Evolutionary conservation across 2,113 vertebrate genomes (phyloP).

Genomic region (Salvelinus alpinus): DNA sequence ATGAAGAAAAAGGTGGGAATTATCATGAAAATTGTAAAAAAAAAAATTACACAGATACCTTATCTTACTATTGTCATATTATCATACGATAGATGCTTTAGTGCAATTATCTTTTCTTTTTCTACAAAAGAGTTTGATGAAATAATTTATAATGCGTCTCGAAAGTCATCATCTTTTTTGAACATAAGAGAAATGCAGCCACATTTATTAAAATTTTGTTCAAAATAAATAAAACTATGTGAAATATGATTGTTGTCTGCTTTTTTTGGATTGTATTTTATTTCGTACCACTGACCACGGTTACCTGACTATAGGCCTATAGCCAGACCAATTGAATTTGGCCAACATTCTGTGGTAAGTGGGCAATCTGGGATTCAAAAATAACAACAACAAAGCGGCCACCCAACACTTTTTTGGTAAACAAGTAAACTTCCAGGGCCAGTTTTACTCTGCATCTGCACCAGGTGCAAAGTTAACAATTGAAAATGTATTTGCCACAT

Average conservation of each 20-base stretch:
- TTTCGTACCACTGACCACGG: no score
- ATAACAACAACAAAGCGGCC: no score
- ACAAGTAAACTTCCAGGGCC: no score
- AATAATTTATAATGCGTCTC: slow-evolving; percentile 79
- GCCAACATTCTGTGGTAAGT: no score
- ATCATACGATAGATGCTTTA: slow-evolving; percentile 80
- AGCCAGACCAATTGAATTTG: no score
- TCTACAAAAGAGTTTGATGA: slow-evolving; percentile 79
- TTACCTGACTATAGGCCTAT: no score
- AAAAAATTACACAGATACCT: slow-evolving; percentile 59
- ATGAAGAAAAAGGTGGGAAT: slow-evolving; percentile 10
- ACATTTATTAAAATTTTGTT: slow-evolving; percentile 81
- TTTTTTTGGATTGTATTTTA: slow-evolving; percentile 19
- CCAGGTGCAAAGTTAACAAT: no score
- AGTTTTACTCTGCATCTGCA: no score
- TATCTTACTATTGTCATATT: slow-evolving; percentile 75
- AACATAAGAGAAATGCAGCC: slow-evolving; percentile 73
- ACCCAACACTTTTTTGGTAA: no score
- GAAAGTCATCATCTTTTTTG: slow-evolving; percentile 77
- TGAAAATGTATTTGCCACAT: no score
- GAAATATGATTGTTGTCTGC: slow-evolving; percentile 70
- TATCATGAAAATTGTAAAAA: slow-evolving; percentile 24
- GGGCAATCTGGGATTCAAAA: no score
- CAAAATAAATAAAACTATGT: slow-evolving; percentile 80
- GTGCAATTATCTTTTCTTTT: slow-evolving; percentile 76